Conservation (phyloP, 2,888 invertebrate species). For the Xestia sexstrigata region DNA sequence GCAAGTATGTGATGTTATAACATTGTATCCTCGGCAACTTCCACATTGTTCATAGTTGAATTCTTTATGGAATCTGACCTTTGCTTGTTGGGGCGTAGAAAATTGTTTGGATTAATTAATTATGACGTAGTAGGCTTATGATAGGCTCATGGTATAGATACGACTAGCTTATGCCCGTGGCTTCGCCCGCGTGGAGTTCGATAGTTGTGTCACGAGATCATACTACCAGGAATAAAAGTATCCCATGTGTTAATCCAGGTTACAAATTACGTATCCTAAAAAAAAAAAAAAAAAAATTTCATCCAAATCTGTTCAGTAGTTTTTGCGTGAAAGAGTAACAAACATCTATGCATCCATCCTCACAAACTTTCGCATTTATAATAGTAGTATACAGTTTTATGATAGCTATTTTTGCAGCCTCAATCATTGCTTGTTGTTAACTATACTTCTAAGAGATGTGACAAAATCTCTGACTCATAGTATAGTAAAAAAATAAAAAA, state of each 20-base stretch:
- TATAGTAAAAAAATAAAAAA: neutral
- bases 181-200: too few relatives aligned
- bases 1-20: slow-evolving; percentile 54
- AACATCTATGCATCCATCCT: too few relatives aligned
- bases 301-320: too few relatives aligned
- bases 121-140: neutral
- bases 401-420: neutral
- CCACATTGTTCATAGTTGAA: slow-evolving; percentile 42
- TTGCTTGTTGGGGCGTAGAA: neutral
- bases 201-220: too few relatives aligned
- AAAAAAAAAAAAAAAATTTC: too few relatives aligned
- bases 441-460: neutral
- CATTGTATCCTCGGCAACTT: slow-evolving; percentile 33
- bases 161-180: too few relatives aligned
- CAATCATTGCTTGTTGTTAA: neutral
- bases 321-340: too few relatives aligned
- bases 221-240: too few relatives aligned
- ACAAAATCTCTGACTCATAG: neutral
- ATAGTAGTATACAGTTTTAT: too few relatives aligned
- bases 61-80: slow-evolving; percentile 48
- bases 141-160: neutral
- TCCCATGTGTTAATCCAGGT: too few relatives aligned
- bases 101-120: slow-evolving; percentile 20
- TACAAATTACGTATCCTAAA: too few relatives aligned
- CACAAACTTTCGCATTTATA: too few relatives aligned